These are phyloP conservation scores for Lucilia sericata DNA, from an alignment of 1,140 invertebrate genomes.

Conservation along the genomic window DNA sequence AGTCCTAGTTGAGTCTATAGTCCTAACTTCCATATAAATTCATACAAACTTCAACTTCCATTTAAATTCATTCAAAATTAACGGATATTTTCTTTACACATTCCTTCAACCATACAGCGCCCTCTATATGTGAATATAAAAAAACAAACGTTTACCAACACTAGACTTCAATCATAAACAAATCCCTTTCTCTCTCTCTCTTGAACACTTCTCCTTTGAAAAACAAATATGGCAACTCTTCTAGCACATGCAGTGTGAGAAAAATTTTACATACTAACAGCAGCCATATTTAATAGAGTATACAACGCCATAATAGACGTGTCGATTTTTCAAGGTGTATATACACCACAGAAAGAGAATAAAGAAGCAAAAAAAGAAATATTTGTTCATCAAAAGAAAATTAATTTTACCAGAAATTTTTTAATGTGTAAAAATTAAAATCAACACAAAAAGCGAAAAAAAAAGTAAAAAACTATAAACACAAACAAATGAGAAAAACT, in stretches of 20 bases:
- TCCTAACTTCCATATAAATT: too few relatives aligned
- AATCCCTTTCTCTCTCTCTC: background rate
- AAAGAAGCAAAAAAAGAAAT: constrained; percentile 48
- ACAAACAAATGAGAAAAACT: background rate
- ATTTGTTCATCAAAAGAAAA: constrained; percentile 42
- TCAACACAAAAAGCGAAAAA: background rate
- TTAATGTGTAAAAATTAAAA: constrained; percentile 37
- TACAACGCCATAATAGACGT: constrained; percentile 35
- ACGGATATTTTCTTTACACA: background rate
- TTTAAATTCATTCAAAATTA: too few relatives aligned
- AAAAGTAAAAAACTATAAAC: background rate
- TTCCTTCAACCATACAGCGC: background rate
- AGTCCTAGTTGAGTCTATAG: too few relatives aligned
- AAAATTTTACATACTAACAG: constrained; percentile 10
- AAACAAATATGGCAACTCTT: background rate
- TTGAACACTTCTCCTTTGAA: too few relatives aligned
- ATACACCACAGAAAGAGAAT: constrained; percentile 15
- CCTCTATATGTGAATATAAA: background rate
- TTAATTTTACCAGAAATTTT: constrained; percentile 39
- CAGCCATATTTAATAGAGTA: constrained; percentile 47
- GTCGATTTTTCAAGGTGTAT: constrained; percentile 50
- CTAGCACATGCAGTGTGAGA: background rate
- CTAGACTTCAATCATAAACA: background rate
- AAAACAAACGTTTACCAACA: background rate
- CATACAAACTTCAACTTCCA: too few relatives aligned